A percentile compares a stretch with the other conserved stretches of the same genome.
These are phyloP conservation scores for Coleophora flavipennella DNA, from an alignment of 2,888 invertebrate genomes.

Conservation along the genomic window DNA sequence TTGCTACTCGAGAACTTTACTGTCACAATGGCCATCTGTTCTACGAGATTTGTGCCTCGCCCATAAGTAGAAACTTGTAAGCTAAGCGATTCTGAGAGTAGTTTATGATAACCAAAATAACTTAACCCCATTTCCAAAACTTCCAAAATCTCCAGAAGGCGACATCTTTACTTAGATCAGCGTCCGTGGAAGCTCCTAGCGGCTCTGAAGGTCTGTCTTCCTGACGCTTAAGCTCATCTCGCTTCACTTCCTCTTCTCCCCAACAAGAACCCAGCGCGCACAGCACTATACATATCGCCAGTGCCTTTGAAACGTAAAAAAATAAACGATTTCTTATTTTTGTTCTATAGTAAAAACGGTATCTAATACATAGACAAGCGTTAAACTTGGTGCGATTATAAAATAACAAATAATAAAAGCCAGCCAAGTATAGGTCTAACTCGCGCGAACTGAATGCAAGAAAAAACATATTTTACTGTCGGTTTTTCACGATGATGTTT, in stretches of 20 bases:
- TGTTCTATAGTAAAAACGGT: too few species aligned
- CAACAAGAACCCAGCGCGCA: constrained; percentile 28
- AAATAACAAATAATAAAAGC: too few species aligned
- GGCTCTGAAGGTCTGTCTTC: constrained; percentile 27
- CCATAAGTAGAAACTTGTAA: not conserved
- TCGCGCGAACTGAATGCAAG: too few species aligned
- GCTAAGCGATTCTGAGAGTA: not conserved
- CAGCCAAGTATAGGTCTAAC: too few species aligned
- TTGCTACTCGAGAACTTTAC: too few species aligned
- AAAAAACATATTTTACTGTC: too few species aligned
- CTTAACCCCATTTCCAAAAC: constrained; percentile 43
- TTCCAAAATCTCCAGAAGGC: constrained; percentile 37
- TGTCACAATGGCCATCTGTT: too few species aligned
- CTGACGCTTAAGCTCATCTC: constrained; percentile 14
- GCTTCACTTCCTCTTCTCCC: constrained; percentile 25
- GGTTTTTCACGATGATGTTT: too few species aligned
- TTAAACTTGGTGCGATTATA: too few species aligned
- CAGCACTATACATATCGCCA: constrained; percentile 28
- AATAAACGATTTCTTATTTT: not conserved
- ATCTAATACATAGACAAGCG: too few species aligned
- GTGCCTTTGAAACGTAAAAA: constrained; percentile 23
- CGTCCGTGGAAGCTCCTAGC: constrained; percentile 19
- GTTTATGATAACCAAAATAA: constrained; percentile 5
- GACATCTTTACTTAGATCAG: constrained; percentile 27
- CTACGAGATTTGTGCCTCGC: too few species aligned